Conservation (phyloP, 2,888 invertebrate genomes). For the Cephus runcator region DNA sequence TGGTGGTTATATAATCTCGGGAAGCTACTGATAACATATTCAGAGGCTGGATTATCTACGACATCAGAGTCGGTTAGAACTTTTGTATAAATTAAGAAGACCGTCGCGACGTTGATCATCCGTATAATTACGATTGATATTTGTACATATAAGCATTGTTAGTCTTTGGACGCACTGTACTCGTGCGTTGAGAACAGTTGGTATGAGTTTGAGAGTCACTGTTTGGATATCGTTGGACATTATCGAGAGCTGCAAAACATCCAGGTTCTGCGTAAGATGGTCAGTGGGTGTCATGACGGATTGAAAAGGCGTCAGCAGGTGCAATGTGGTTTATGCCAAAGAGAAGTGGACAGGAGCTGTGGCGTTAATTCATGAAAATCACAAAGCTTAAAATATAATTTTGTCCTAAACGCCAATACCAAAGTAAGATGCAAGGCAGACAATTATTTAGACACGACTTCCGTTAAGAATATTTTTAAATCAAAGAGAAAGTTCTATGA, state of each 20-base stretch:
- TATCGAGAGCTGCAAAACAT: not conserved
- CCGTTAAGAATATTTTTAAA: not conserved
- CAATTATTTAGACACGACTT: not conserved
- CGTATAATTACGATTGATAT: conserved; percentile 4
- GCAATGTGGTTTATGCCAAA: not conserved
- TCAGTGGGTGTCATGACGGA: conserved; percentile 1
- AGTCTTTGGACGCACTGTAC: not conserved
- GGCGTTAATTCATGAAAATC: not conserved
- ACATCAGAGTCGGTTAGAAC: not conserved
- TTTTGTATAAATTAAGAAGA: not conserved
- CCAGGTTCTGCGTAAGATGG: not conserved
- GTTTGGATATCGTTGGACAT: not conserved
- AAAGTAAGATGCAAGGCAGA: not conserved
- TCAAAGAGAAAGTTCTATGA: not conserved
- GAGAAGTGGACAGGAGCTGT: not conserved
- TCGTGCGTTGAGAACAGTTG: not conserved
- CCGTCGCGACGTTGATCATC: not conserved
- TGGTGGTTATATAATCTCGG: not conserved
- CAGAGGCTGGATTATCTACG: not conserved
- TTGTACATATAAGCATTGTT: conserved; percentile 6
- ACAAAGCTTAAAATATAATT: not conserved
- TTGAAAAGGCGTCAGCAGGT: not conserved
- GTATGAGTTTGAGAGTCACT: not conserved
- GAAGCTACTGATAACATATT: not conserved
- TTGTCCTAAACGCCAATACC: not conserved